phyloP scores from a whole-genome alignment of 1,140 invertebrate genomes.

The Galleria mellonella region DNA sequence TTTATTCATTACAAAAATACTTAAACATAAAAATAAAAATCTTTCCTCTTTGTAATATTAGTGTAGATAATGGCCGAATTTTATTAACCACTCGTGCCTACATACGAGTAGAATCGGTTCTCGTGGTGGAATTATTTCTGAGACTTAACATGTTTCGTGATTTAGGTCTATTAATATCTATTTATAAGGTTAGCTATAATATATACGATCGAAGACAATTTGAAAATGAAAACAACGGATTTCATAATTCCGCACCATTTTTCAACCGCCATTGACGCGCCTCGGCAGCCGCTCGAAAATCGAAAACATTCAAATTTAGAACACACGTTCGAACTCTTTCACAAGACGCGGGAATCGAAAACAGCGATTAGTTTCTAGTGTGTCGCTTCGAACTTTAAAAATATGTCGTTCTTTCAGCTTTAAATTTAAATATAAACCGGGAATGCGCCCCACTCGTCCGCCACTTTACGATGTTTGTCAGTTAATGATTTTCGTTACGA shows the following conservation, averaged over 20 bases:
- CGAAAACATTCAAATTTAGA: constrained; percentile 61
- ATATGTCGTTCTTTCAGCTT: constrained; percentile 62
- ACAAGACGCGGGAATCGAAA: constrained; percentile 61
- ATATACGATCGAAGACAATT: not conserved
- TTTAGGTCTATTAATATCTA: too few relatives aligned
- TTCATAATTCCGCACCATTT: constrained; percentile 26
- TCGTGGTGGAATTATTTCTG: too few relatives aligned
- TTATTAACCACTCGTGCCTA: too few relatives aligned
- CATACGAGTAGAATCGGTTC: too few relatives aligned
- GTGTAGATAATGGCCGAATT: too few relatives aligned
- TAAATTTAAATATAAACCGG: constrained; percentile 65
- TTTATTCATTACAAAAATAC: too few relatives aligned
- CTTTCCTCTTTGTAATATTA: too few relatives aligned
- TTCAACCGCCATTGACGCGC: constrained; percentile 37
- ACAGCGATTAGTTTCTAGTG: constrained; percentile 67
- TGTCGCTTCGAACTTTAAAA: constrained; percentile 66
- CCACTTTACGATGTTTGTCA: constrained; percentile 64
- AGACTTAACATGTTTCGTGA: too few relatives aligned
- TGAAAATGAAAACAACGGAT: constrained; percentile 28
- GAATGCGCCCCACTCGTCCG: constrained; percentile 61
- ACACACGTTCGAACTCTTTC: constrained; percentile 57
- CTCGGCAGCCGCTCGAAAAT: constrained; percentile 48
- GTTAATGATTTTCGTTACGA: constrained; percentile 58
- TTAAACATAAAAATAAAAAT: too few relatives aligned
- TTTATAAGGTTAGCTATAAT: not conserved